Base-by-base conservation (phyloP, 1,140 invertebrate species). In the Scaptomyza graminum region DNA sequence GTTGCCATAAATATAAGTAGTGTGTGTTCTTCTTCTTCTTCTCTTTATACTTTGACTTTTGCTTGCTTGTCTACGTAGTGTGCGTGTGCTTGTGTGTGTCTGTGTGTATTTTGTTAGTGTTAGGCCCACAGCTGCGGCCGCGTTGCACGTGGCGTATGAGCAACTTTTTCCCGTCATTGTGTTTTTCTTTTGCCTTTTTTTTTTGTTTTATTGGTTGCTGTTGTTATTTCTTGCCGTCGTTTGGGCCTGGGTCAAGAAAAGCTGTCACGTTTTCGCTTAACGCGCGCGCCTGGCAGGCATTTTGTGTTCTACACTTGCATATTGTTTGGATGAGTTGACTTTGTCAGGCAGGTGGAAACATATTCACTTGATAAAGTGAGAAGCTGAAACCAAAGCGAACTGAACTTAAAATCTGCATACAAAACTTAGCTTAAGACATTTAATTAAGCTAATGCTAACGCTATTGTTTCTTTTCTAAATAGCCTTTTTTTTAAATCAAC, bases 251-350 rank as follows among this genome's bases (percentile, higher is more conserved):
- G 81, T 81, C 82, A 82, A 82, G 78, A 76, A 50, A 72, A 70
- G 63, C 66, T 79, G 81, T 85, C 81, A 85, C 81, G 81, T 85
- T 85, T 85, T 85, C 81, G 81, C 78, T 82, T 77, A 87, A 78
- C 63, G 59, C 64, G 43, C 43, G 62, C 46, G 47, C 61, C 68
- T 70, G 77, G 65, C 55, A 70, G 65, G 52, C 81, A 75, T 81
- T 84, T 85, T 80, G 46, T 52, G 56, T 64, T 65, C 28, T 47
- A 55, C 41, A 13, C 62, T 57, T 12, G 18, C 12, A 5, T 16
- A 44, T 3, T 8, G 12, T 25, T 37, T 5, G 43, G 39, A 11
- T 31, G 15, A 3, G n/a, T 37, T 7, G 6, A 15, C 15, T 18
- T 9, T 22, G 1, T 55, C 28, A 16, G 12, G 2, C 41, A 8